These are phyloP conservation scores for Rattus rattus DNA, from an alignment of 2,113 vertebrate genomes.

Conservation along the genomic window DNA sequence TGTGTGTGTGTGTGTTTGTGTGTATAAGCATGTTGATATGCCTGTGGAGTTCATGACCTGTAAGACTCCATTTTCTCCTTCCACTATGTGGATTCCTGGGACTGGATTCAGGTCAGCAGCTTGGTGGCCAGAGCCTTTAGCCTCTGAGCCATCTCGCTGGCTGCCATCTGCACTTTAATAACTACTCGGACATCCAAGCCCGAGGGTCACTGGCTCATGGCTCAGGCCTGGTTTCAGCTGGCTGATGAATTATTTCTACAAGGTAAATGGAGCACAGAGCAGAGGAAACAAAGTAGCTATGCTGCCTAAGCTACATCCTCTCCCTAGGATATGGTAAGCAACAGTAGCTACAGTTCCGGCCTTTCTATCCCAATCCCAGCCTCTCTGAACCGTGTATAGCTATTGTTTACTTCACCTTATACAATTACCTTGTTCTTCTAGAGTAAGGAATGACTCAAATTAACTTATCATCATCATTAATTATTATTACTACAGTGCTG, in stretches of 20 bases:
- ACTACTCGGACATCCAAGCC: neutral
- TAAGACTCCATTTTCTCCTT: neutral
- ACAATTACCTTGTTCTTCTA: neutral
- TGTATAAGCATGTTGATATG: neutral
- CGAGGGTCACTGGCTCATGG: neutral
- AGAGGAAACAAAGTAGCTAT: slow-evolving; percentile 1
- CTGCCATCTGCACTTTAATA: neutral
- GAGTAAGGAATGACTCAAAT: neutral
- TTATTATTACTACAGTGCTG: neutral
- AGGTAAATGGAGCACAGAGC: slow-evolving; percentile 39
- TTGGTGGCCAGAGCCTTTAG: neutral
- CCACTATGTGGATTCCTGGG: neutral
- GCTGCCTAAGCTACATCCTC: neutral
- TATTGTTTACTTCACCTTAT: neutral
- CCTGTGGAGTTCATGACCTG: neutral
- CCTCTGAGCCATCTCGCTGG: no score
- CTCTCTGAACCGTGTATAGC: neutral
- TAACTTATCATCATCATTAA: neutral
- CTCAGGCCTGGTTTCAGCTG: slow-evolving; percentile 40
- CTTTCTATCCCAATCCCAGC: neutral
- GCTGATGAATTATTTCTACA: neutral
- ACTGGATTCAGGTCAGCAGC: neutral
- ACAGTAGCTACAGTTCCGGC: neutral
- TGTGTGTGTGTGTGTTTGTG: neutral
- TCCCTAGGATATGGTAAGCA: neutral